Conservation (phyloP, 2,797 vertebrate species). For the Melopsittacus undulatus region DNA sequence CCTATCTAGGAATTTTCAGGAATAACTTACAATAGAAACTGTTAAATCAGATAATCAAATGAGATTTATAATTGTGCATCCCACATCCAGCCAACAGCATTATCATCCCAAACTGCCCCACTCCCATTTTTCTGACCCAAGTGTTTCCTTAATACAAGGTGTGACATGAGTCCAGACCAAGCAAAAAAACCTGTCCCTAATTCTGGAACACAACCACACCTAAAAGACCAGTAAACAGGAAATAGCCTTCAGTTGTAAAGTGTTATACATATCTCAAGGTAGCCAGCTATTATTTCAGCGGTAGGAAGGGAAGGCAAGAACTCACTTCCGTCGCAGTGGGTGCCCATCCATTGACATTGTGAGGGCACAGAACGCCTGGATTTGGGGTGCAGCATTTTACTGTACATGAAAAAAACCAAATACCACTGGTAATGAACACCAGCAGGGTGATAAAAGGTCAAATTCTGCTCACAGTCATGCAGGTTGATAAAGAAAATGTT, state of each 20-base stretch:
- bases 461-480: not conserved
- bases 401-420: not conserved
- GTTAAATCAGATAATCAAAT: not conserved
- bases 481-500: not conserved
- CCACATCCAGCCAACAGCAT: not conserved
- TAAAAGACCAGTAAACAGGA: conserved; percentile 69
- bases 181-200: conserved; percentile 50
- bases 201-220: conserved; percentile 55
- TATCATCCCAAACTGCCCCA: not conserved
- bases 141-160: conserved; percentile 21
- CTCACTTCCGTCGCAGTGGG: not conserved
- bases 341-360: not conserved
- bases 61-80: not conserved
- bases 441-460: not conserved
- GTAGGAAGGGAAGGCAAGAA: conserved; percentile 29
- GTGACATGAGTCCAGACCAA: not conserved
- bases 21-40: not conserved
- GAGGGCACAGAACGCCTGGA: not conserved
- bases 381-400: not conserved
- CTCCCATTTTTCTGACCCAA: not conserved
- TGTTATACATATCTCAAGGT: conserved; percentile 56
- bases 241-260: conserved; percentile 53
- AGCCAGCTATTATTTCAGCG: conserved; percentile 58
- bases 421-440: not conserved
- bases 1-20: not conserved